Base-by-base conservation (phyloP, 2,797 vertebrate species). In the Ctenopoma kingsleyae region DNA sequence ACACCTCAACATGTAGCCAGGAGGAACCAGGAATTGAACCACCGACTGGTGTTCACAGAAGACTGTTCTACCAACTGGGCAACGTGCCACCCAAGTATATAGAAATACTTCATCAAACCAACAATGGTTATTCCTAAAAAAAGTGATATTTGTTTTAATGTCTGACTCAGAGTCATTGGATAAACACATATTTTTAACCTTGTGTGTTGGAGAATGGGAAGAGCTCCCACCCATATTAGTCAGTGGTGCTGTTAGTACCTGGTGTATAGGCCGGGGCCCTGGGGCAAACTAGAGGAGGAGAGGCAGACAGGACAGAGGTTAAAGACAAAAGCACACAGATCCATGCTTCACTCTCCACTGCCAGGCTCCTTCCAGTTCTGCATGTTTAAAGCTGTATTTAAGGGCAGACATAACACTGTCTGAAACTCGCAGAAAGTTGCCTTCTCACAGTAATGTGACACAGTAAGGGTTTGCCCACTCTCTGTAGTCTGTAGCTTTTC, bases 261-360 rank as follows among this genome's bases (percentile, higher is more conserved):
- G 95, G 91, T 95, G 95, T 92, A 96, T 92, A 94, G 95, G 90
- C 79, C 95, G 93, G 92, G 95, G 94, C 94, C 94, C 95, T 74
- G 95, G 90, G 92, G 93, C 93, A 94, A 96, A 96, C 96, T 96
- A 92, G 89, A 95, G 85, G 75, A 83, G 82, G 78, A 92, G 87
- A 90, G 85, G 93, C 91, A 94, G 78, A 95, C 81, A 89, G 68
- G 80, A 78, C 77, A 91, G 78, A 78, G 67, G 71, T 90, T 88
- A 90, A 71, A 81, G 66, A 84, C 75, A 76, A 82, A 75, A 81
- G 80, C 71, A 79, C 23, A 20, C 53, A 64, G 49, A 76, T 64
- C 49, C 73, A 83, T 63, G 76, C 77, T 43, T 62, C 54, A 54
- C 49, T 63, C 53, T 51, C 17, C 25, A 44, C 8, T 22, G 55